Conservation (phyloP, 2,113 vertebrate species). For the Barnardius zonarius region DNA sequence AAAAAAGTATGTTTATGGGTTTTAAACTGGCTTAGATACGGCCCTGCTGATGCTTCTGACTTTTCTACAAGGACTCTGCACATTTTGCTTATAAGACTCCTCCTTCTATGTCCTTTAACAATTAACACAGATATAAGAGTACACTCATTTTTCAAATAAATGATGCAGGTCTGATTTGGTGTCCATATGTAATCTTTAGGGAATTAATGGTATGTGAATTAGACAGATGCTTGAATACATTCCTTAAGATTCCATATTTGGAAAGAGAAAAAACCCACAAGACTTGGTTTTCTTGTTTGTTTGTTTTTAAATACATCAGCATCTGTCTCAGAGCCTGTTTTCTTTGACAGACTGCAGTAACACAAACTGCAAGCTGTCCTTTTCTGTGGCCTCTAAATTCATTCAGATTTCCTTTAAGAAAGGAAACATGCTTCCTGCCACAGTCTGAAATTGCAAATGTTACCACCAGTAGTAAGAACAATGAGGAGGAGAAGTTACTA, state of each 20-base stretch:
- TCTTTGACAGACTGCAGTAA: neutral
- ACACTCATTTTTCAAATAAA: neutral
- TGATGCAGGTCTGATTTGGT: neutral
- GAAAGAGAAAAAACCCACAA: neutral
- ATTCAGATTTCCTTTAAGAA: neutral
- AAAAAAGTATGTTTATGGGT: neutral
- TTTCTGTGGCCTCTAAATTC: neutral
- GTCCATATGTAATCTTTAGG: neutral
- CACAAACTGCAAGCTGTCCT: neutral
- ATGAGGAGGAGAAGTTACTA: neutral
- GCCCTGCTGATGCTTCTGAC: neutral
- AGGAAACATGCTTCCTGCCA: neutral
- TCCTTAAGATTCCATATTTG: neutral
- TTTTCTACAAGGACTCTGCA: neutral
- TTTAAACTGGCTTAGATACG: neutral
- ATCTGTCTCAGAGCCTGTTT: neutral
- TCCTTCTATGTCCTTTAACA: neutral
- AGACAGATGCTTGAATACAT: neutral
- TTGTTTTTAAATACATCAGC: neutral
- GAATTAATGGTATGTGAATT: conserved; percentile 12
- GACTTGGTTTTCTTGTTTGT: neutral
- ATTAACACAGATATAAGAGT: neutral
- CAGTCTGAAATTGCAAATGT: neutral
- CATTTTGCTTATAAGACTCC: neutral
- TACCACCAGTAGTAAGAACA: neutral